Evolutionary conservation across 2,888 invertebrate genomes (phyloP).

Genomic region (Phragmatobia fuliginosa): DNA sequence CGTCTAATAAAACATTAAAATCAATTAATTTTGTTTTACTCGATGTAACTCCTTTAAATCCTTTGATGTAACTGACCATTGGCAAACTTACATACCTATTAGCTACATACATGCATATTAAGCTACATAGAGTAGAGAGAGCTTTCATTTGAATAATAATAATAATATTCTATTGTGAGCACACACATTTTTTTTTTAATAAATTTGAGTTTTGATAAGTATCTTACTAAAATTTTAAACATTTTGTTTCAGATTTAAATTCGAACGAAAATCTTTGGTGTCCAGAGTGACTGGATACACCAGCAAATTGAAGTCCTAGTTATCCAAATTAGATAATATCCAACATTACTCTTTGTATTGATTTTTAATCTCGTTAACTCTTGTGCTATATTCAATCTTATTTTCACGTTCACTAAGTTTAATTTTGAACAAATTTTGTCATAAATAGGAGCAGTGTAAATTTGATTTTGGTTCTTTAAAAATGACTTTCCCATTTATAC

Average conservation of each 20-base stretch:
- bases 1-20: slow-evolving; percentile 7
- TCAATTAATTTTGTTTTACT: neutral
- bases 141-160: neutral
- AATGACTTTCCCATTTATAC: slow-evolving; percentile 3
- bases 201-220: neutral
- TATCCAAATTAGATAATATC: no score
- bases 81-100: no score
- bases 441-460: neutral
- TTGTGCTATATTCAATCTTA: neutral
- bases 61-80: neutral
- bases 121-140: no score
- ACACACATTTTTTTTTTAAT: no score
- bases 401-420: neutral
- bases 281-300: neutral
- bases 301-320: neutral
- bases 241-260: slow-evolving; percentile 10
- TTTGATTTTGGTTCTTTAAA: neutral
- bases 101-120: no score
- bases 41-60: no score
- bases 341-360: neutral
- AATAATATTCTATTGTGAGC: neutral
- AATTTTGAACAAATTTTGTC: neutral
- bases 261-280: neutral
- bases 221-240: neutral
- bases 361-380: neutral